Base-by-base conservation (phyloP, 2,113 vertebrate species). In the Corythaixoides concolor region DNA sequence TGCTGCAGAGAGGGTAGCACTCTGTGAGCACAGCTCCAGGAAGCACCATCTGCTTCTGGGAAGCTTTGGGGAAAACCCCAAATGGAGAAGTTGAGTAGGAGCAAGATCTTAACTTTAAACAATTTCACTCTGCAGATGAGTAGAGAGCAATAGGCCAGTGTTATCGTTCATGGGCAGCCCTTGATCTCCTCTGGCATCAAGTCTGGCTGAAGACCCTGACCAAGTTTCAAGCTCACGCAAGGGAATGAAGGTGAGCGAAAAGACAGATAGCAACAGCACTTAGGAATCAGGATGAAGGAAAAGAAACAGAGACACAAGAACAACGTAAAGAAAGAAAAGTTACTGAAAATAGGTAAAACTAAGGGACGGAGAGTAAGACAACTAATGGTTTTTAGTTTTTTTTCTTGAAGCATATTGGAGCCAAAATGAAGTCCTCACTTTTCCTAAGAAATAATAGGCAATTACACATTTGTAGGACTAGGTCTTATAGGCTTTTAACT, bases 21-120 rank as follows among this genome's bases (percentile, higher is more conserved):
- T 64, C 73, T 66, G 41, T 10, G 5, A 76, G 88, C 72, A n/a
- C 30, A 53, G 41, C 80, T 88, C 89, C 87, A 95, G 92, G 64
- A 97, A 97, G 53, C 28, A 0, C 74, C 63, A 74, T 79, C 76
- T 96, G 95, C 70, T 97, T 95, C 96, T 96, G 90, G 94, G 96
- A 96, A 97, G 91, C 74, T 88, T 66, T 81, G 93, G 92, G 92
- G 95, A 93, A 97, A 96, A 62, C 85, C 92, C 94, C 89, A 87
- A 93, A 87, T 82, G 81, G 92, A 96, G 93, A 96, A 93, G 95
- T 52, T 93, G 95, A 96, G 93, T 93, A 70, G 93, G 79, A 96
- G 77, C 86, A 83, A 87, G 91, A 95, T 95, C 87, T 92, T 79
- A 72, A 87, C 87, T 89, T 96, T 83, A 95, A 94, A 82, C 77